phyloP scores from a whole-genome alignment of 2,888 invertebrate species.

The Drosophila mimica region DNA sequence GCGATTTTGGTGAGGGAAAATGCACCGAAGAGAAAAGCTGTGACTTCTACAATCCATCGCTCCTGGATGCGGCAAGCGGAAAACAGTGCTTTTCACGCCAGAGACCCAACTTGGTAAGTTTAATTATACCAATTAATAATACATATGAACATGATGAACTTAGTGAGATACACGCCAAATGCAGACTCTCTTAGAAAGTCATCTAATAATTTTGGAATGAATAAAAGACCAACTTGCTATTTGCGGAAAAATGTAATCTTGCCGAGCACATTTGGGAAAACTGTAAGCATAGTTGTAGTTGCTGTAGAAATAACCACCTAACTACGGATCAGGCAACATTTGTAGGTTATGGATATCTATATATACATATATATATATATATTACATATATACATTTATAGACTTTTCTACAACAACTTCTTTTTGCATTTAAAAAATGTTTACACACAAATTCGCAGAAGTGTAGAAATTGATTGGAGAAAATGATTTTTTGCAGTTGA shows the following conservation, averaged over 20 bases:
- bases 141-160: neutral
- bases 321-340: neutral
- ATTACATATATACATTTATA: neutral
- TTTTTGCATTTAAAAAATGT: neutral
- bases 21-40: constrained; percentile 43
- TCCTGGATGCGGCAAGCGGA: constrained; percentile 23
- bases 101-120: constrained; percentile 57
- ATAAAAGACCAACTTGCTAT: neutral
- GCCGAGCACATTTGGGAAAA: no score
- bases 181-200: neutral
- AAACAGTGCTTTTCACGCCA: constrained; percentile 48
- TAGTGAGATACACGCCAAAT: neutral
- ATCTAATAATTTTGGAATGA: neutral
- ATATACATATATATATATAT: neutral
- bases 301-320: neutral
- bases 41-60: constrained; percentile 36
- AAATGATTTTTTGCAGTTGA: neutral
- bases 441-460: neutral
- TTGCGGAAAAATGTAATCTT: no score
- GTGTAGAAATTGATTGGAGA: neutral
- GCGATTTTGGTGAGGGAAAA: constrained; percentile 48
- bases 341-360: no score
- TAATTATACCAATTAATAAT: neutral
- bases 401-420: neutral
- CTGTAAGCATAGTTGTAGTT: no score